Evolutionary conservation across 2,113 vertebrate genomes (phyloP).

Genomic region (Elanus axillaris): DNA sequence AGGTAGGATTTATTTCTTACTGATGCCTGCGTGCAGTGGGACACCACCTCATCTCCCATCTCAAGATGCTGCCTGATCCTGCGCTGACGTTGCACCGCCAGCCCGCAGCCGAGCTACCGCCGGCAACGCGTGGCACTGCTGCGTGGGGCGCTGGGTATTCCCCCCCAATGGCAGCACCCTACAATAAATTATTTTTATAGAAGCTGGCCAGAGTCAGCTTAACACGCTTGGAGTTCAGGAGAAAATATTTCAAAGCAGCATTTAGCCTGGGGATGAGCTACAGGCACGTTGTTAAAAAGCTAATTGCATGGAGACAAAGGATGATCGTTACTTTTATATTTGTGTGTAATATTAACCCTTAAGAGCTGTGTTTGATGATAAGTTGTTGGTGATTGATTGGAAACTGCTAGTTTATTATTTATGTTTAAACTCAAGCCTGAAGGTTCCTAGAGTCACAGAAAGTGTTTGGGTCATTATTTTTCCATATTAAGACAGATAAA

Average conservation of each 20-base stretch:
- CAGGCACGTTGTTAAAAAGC: slow-evolving; percentile 22
- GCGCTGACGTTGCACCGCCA: not conserved
- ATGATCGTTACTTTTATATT: slow-evolving; percentile 35
- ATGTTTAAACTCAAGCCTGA: not conserved
- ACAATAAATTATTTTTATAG: slow-evolving; percentile 11
- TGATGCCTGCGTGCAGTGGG: not conserved
- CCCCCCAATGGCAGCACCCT: not conserved
- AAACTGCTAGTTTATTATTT: not conserved
- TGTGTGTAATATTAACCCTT: slow-evolving; percentile 18
- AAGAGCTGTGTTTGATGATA: not conserved
- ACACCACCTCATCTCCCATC: fast-evolving
- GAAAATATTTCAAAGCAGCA: slow-evolving; percentile 33
- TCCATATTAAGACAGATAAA: not conserved
- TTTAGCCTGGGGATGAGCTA: slow-evolving; percentile 11
- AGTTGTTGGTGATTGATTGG: not conserved
- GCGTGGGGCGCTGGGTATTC: fast-evolving
- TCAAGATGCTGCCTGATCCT: not conserved
- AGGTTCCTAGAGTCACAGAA: not conserved
- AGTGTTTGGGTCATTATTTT: not conserved
- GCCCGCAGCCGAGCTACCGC: fast-evolving
- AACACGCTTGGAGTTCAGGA: not conserved
- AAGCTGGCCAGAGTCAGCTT: not conserved
- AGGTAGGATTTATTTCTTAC: not conserved
- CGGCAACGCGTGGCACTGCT: fast-evolving
- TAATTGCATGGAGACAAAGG: slow-evolving; percentile 29